phyloP scores from a whole-genome alignment of 2,113 vertebrate species.

The Rhinichthys klamathensis region DNA sequence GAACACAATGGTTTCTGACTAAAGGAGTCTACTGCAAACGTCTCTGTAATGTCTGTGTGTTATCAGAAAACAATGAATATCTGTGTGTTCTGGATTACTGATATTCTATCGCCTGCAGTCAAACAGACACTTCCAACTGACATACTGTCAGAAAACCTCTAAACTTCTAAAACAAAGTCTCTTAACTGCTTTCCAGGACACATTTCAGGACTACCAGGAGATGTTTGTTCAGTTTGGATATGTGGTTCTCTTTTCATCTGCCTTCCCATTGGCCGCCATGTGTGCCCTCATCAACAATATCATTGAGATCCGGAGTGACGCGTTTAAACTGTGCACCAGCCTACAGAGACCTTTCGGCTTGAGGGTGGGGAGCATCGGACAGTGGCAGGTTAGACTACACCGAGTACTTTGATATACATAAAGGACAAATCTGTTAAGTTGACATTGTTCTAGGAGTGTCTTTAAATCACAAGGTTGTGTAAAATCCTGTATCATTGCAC shows the following conservation, averaged over 20 bases:
- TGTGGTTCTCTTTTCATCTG: constrained; percentile 95
- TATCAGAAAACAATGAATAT: not conserved
- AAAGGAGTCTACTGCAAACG: not conserved
- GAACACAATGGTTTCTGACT: not conserved
- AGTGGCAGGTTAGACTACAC: constrained; percentile 87
- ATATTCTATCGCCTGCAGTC: not conserved
- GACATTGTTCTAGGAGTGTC: not conserved
- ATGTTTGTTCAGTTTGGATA: constrained; percentile 99
- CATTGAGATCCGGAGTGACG: constrained; percentile 95
- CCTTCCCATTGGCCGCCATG: constrained; percentile 92
- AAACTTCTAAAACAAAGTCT: not conserved
- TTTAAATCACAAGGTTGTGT: not conserved
- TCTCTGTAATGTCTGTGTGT: constrained; percentile 2
- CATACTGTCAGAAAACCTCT: not conserved
- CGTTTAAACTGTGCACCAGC: constrained; percentile 94
- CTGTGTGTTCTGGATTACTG: not conserved
- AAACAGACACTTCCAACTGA: not conserved
- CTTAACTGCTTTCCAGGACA: constrained; percentile 79
- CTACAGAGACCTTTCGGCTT: constrained; percentile 93
- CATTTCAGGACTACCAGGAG: constrained; percentile 97
- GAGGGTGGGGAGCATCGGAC: constrained; percentile 90
- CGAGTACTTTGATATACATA: not conserved
- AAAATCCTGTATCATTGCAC: constrained; percentile 48
- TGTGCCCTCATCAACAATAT: constrained; percentile 96
- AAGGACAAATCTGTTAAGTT: not conserved